These are phyloP conservation scores for Sandelia bainsii DNA, from an alignment of 2,797 vertebrate species.

Conservation along the genomic window DNA sequence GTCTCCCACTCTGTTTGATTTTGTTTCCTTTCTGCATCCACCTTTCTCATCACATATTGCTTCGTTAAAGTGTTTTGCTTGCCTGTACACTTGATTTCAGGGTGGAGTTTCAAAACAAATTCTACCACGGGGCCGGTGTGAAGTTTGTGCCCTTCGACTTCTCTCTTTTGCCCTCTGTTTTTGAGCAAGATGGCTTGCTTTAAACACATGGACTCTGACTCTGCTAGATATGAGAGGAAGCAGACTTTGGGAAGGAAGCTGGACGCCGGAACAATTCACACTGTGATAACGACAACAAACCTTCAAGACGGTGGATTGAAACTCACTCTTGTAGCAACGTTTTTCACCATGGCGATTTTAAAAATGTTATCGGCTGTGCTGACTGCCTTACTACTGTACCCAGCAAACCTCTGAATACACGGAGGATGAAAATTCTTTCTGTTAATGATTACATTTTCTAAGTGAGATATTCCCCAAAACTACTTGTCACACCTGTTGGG, in stretches of 20 bases:
- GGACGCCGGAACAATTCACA: conserved; percentile 65
- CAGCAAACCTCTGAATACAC: conserved; percentile 65
- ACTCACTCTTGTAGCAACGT: conserved; percentile 77
- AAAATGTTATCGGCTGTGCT: conserved; percentile 66
- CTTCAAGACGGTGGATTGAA: conserved; percentile 62
- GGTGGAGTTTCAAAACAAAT: conserved; percentile 99
- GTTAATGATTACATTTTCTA: conserved; percentile 45
- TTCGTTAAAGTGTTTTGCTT: conserved; percentile 1
- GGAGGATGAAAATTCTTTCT: conserved; percentile 50
- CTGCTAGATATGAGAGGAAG: conserved; percentile 18
- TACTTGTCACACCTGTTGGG: conserved; percentile 38
- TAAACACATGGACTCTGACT: conserved; percentile 50
- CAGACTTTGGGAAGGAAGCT: conserved; percentile 55
- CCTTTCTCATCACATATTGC: background rate
- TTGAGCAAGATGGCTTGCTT: conserved; percentile 85
- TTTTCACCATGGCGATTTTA: conserved; percentile 70
- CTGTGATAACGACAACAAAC: conserved; percentile 74
- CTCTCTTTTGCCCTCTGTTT: conserved; percentile 83
- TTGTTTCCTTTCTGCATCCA: background rate
- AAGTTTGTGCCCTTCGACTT: conserved; percentile 97
- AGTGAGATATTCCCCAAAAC: conserved; percentile 41
- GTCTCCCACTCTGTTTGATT: background rate
- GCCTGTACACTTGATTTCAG: conserved; percentile 73
- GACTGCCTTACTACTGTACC: conserved; percentile 80
- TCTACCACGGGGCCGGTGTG: conserved; percentile 93